Evolutionary conservation across 1,140 invertebrate genomes (phyloP).

Genomic region (Trichomalopsis sarcophagae): DNA sequence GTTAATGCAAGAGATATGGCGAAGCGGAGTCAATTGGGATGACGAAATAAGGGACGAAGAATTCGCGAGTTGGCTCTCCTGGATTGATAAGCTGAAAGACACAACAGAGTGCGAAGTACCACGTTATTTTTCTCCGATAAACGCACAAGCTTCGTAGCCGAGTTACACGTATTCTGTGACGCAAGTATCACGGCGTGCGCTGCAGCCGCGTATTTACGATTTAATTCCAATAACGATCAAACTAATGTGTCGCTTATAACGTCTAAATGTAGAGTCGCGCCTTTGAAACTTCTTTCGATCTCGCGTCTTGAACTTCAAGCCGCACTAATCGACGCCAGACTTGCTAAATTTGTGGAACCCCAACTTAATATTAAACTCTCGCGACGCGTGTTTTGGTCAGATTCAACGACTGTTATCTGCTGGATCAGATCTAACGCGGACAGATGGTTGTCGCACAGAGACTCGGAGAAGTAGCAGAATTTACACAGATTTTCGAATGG

Average conservation of each 20-base stretch:
- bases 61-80: constrained; percentile 17
- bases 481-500: no score
- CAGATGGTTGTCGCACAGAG: no score
- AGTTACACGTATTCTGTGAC: constrained; percentile 65
- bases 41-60: constrained; percentile 45
- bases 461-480: no score
- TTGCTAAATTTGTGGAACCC: no score
- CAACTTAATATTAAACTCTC: no score
- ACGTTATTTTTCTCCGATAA: neutral
- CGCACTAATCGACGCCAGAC: no score
- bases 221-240: neutral
- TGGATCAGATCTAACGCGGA: no score
- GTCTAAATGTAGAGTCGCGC: constrained; percentile 20
- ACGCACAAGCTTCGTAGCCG: neutral
- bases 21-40: constrained; percentile 63
- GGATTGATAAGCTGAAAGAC: neutral
- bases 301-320: no score
- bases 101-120: neutral
- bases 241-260: neutral
- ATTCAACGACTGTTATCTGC: no score
- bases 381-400: no score
- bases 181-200: constrained; percentile 48
- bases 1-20: constrained; percentile 66
- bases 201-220: constrained; percentile 26
- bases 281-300: neutral